phyloP scores from a whole-genome alignment of 2,888 invertebrate genomes.

The Hemithea aestivaria region DNA sequence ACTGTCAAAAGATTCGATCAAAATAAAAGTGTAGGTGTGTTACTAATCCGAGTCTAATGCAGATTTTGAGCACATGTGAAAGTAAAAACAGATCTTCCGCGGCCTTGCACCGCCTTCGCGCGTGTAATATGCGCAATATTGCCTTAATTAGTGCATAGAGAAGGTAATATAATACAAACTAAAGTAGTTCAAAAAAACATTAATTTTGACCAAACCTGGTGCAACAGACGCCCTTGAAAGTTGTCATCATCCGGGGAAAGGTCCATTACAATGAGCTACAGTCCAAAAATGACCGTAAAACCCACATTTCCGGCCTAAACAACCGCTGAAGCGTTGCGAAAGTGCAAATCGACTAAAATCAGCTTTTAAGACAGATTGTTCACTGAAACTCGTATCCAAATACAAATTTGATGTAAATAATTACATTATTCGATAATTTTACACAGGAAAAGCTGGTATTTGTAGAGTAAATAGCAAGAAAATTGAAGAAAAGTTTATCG shows the following conservation, averaged over 20 bases:
- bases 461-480: background rate
- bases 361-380: constrained; percentile 5
- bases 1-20: too few species aligned
- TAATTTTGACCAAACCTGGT: constrained; percentile 76
- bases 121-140: constrained; percentile 6
- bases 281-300: constrained; percentile 38
- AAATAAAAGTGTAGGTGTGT: too few species aligned
- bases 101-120: constrained; percentile 27
- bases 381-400: constrained; percentile 13
- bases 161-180: background rate
- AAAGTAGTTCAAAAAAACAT: constrained; percentile 1
- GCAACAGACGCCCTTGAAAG: constrained; percentile 87
- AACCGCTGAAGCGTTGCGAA: constrained; percentile 59
- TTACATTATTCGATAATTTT: background rate
- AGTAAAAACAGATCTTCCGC: constrained; percentile 2
- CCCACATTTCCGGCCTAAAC: constrained; percentile 51
- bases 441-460: background rate
- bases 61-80: constrained; percentile 3
- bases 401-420: background rate
- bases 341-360: constrained; percentile 2
- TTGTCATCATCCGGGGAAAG: constrained; percentile 89
- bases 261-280: constrained; percentile 67
- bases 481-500: constrained; percentile 3
- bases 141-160: background rate
- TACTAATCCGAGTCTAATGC: too few species aligned